Conservation (phyloP, 37 sponge, comb jelly and placozoan genomes). For the Beroe ovata region DNA sequence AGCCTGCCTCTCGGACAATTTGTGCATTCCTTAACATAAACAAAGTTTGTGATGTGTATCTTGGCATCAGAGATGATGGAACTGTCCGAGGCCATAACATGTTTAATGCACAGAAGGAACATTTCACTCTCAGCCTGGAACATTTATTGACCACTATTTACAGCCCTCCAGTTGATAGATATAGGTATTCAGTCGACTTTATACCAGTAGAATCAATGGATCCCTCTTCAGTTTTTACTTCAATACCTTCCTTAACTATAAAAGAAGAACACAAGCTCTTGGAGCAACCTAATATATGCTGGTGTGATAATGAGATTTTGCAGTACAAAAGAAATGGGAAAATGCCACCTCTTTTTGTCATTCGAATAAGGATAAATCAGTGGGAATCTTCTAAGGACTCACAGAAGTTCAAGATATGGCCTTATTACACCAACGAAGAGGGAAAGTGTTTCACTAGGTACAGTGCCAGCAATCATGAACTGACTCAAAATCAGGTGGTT, state of each 20-base stretch:
- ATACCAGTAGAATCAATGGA: not conserved
- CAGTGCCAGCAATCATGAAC: conserved; percentile 46
- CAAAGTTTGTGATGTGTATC: conserved; percentile 9
- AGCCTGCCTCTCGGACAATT: conserved; percentile 42
- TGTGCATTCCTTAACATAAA: conserved; percentile 60
- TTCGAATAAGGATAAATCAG: not conserved
- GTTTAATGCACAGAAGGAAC: conserved; percentile 46
- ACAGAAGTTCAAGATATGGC: conserved; percentile 13
- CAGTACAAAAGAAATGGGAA: not conserved
- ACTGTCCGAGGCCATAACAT: conserved; percentile 24
- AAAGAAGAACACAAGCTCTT: conserved; percentile 31
- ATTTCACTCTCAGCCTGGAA: conserved; percentile 1
- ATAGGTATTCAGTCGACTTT: conserved; percentile 31
- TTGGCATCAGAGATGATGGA: conserved; percentile 62
- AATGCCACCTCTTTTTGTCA: conserved; percentile 14
- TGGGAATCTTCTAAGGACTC: conserved; percentile 12
- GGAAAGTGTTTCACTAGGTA: conserved; percentile 55
- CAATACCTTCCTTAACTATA: not conserved
- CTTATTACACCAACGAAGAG: conserved; percentile 44
- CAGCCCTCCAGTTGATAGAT: conserved; percentile 28
- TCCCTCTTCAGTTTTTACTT: not conserved
- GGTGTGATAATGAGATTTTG: conserved; percentile 25
- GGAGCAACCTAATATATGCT: conserved; percentile 19
- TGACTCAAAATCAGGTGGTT: conserved; percentile 13
- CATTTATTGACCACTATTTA: not conserved